phyloP scores from a whole-genome alignment of 2,888 invertebrate species.

The Pediacus dermestoides region DNA sequence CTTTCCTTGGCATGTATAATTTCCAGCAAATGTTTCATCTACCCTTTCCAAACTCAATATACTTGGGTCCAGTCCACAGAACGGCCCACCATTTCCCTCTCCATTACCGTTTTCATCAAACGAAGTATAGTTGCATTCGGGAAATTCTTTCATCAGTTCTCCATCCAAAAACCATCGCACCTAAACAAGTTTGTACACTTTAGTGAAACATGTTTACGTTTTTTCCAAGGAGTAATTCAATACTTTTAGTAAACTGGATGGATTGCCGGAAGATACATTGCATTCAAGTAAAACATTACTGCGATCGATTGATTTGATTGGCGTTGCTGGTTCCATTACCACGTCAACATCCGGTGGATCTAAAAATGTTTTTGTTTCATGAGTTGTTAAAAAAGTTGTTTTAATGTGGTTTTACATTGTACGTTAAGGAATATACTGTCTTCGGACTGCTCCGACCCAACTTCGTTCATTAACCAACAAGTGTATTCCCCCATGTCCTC shows the following conservation, averaged over 20 bases:
- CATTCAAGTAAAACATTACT: slow-evolving; percentile 80
- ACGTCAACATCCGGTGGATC: slow-evolving; percentile 77
- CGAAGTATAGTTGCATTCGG: slow-evolving; percentile 67
- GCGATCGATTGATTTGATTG: slow-evolving; percentile 74
- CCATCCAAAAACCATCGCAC: slow-evolving; percentile 82
- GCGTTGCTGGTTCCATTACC: slow-evolving; percentile 70
- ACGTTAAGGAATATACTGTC: slow-evolving; percentile 74
- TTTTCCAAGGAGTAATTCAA: slow-evolving; percentile 4
- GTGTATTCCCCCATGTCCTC: slow-evolving; percentile 82
- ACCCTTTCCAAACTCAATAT: slow-evolving; percentile 80
- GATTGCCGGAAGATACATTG: slow-evolving; percentile 76
- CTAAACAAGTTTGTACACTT: slow-evolving; percentile 25
- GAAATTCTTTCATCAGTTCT: slow-evolving; percentile 77
- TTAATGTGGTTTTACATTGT: slow-evolving; percentile 61
- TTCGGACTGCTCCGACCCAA: slow-evolving; percentile 73
- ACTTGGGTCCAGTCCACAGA: slow-evolving; percentile 84
- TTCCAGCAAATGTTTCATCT: slow-evolving; percentile 86
- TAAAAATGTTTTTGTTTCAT: slow-evolving; percentile 42
- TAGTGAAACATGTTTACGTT: slow-evolving; percentile 5
- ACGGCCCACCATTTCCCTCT: slow-evolving; percentile 53
- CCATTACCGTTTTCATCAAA: slow-evolving; percentile 45
- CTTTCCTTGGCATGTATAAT: slow-evolving; percentile 88
- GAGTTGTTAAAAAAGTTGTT: too few species aligned
- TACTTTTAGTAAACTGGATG: slow-evolving; percentile 67
- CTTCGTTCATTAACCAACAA: slow-evolving; percentile 75